Percentiles rank a stretch among this genome's conserved stretches.
Evolutionary conservation across 2,797 vertebrate genomes (phyloP).

Genomic region (Tenualosa thibaudeaui): DNA sequence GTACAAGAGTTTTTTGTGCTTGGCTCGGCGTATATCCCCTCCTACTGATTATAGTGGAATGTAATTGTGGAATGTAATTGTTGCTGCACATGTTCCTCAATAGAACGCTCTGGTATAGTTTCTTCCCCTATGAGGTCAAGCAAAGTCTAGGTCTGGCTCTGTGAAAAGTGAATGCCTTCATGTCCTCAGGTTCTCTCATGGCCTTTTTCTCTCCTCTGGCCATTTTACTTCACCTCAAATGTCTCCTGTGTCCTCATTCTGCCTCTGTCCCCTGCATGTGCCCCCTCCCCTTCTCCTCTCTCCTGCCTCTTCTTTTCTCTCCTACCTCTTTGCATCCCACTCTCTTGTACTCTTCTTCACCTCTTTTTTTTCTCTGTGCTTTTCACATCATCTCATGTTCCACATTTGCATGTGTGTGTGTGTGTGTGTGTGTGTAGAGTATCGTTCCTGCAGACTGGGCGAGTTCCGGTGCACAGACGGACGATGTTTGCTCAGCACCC

Average conservation of each 20-base stretch:
- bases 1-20: no score
- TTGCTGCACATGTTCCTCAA: no score
- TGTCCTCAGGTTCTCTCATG: not conserved
- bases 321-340: not conserved
- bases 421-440: conserved; percentile 62
- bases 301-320: not conserved
- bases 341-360: not conserved
- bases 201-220: not conserved
- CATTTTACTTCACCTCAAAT: not conserved
- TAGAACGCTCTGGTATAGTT: no score
- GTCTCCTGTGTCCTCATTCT: conserved; percentile 1
- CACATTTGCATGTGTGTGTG: not conserved
- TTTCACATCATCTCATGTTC: not conserved
- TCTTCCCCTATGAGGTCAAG: no score
- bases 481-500: conserved; percentile 78
- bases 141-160: not conserved
- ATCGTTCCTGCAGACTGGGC: conserved; percentile 72
- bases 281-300: not conserved
- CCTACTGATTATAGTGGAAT: no score
- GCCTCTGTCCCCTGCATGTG: not conserved
- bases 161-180: not conserved
- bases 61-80: no score
- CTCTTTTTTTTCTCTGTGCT: not conserved
- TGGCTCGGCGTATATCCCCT: no score
- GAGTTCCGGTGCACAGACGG: conserved; percentile 84